Conservation (phyloP, 2,113 vertebrate species). For the Hypomesus transpacificus region DNA sequence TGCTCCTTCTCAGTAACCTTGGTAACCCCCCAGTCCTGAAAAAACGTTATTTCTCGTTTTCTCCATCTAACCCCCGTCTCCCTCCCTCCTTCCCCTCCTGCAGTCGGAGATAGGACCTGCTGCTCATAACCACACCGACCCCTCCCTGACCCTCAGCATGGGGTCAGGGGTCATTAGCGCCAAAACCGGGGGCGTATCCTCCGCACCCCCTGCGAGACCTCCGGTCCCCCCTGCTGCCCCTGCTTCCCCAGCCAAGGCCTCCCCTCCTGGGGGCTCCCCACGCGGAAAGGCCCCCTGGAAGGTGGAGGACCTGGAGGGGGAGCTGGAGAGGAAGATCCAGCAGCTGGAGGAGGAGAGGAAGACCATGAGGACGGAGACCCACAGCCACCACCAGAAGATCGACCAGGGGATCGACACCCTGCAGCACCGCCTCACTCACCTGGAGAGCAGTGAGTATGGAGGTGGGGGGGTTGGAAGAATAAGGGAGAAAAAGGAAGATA, state of each 20-base stretch:
- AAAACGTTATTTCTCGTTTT: not conserved
- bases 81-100: not conserved
- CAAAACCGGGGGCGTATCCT: constrained; percentile 20
- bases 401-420: constrained; percentile 85
- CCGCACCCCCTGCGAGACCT: constrained; percentile 22
- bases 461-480: not conserved
- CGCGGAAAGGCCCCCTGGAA: constrained; percentile 74
- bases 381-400: constrained; percentile 81
- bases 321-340: constrained; percentile 89
- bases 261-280: constrained; percentile 38
- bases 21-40: not conserved
- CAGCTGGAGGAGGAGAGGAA: constrained; percentile 88
- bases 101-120: constrained; percentile 78
- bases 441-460: constrained; percentile 84
- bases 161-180: not conserved
- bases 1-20: no score
- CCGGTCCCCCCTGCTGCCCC: constrained; percentile 21
- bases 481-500: not conserved
- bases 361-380: constrained; percentile 73
- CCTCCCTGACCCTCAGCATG: constrained; percentile 24
- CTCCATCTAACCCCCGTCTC: not conserved
- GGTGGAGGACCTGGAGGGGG: constrained; percentile 90
- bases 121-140: constrained; percentile 71
- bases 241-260: constrained; percentile 30
- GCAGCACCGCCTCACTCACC: constrained; percentile 79